Evolutionary conservation across 2,888 invertebrate species (phyloP).

Genomic region (Drosophila lutescens): DNA sequence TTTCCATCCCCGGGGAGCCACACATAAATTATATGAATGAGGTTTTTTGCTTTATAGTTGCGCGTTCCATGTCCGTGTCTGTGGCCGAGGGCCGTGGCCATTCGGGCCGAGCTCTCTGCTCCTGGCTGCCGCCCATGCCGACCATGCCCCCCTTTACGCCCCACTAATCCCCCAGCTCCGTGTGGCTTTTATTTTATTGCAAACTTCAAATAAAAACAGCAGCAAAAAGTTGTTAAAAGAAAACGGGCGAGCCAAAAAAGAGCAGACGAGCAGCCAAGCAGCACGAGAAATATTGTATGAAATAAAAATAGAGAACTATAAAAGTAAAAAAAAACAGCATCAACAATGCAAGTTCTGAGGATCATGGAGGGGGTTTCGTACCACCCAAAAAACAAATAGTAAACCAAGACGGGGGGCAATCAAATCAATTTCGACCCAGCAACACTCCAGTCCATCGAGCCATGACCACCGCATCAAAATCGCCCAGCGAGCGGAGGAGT

Average conservation of each 20-base stretch:
- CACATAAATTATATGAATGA: constrained; percentile 52
- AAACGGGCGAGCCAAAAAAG: constrained; percentile 9
- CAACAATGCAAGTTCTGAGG: constrained; percentile 11
- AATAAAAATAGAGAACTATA: constrained; percentile 31
- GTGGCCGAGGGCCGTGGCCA: constrained; percentile 45
- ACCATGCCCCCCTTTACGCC: constrained; percentile 2
- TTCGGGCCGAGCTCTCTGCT: constrained; percentile 26
- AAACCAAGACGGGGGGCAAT: constrained; percentile 26
- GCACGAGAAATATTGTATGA: constrained; percentile 29
- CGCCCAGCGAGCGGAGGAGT: neutral
- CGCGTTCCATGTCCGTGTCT: constrained; percentile 51
- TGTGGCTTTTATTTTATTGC: constrained; percentile 75
- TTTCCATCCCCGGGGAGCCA: constrained; percentile 29
- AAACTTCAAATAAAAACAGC: constrained; percentile 66
- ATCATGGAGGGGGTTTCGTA: neutral
- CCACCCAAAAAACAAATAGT: constrained; percentile 1
- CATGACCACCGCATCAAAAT: constrained; percentile 32
- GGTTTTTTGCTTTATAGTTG: constrained; percentile 72
- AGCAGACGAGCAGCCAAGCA: neutral
- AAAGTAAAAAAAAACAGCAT: constrained; percentile 43
- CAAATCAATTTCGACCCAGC: constrained; percentile 27
- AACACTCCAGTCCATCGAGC: constrained; percentile 31
- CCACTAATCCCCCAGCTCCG: constrained; percentile 31
- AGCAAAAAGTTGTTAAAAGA: constrained; percentile 41
- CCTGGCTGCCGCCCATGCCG: constrained; percentile 6